Evolutionary conservation across 2,113 vertebrate species (phyloP), one percentile per base, ranked within the genome.

Genomic region (Lophius piscatorius): DNA sequence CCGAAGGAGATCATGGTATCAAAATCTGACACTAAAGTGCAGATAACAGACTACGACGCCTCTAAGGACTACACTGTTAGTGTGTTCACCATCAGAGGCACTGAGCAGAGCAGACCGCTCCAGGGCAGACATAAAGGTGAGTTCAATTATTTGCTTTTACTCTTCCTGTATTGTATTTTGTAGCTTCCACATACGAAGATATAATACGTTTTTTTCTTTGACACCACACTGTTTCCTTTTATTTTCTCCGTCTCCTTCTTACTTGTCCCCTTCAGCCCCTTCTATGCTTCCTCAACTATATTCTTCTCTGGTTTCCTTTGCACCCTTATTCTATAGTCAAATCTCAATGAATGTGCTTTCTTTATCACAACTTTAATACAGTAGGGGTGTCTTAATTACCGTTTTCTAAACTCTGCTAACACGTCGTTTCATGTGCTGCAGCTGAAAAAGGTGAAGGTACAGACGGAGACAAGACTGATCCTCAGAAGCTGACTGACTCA

Each of bases 11-110:
- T 91, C 77, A 82, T 78, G 9, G 70, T 90, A 11, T 82, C 84
- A 16, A 91, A 88, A 78, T 85, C 87, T 22, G 84, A 89, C 68
- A 89, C 57, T 6, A 90, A 74, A 47, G 86, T 89, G 36, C 56
- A 89, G 68, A 91, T 93, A 81, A 86, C 78, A 26, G 90, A 91
- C 81, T 91, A 87, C 78, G 78, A 66, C 77, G 65, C 90, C 16
- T 62, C 40, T 10, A 87, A 80, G 76, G 79, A 86, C 35, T 93
- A 92, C 62, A 26, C 44, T 4, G 73, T 92, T 59, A 89, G 81
- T 44, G 81, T 93, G 42, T 85, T 88, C 20, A 69, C 90, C 40
- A 75, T 93, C 63, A 89, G 79, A 1, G 89, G 90, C 64, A 78
- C 59, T 18, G 67, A 84, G 59, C 88, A 90, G 49, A 93, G 91